Evolutionary conservation across 2,888 invertebrate species (phyloP), one percentile per base, ranked within the genome.

Genomic region (Dastarcus helophoroides): DNA sequence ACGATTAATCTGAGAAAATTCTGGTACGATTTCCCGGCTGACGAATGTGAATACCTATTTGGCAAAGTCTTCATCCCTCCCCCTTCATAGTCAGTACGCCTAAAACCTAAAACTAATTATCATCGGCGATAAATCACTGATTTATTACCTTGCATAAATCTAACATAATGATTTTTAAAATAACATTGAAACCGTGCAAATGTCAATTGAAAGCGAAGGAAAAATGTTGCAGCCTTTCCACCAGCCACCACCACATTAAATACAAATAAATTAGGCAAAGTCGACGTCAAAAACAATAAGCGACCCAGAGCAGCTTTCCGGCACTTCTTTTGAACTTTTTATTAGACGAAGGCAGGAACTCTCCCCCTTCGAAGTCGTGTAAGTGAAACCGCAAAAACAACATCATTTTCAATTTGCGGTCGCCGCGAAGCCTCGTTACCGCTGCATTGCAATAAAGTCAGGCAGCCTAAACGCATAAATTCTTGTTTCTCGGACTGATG

Each of bases 391-490:
- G 36, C 46, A 44, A 43, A n/a, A 47, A 45, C 44, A 48, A 41
- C 53, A 51, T 55, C 52, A 55, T 49, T 54, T 53, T 53, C 53
- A 54, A 54, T 54, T 53, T 54, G 52, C 42, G 51, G 52, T 35
- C 33, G 45, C 38, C 43, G 46, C 41, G 40, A 36, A 36, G 37
- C 44, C 44, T 46, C 43, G 47, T 48, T 48, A 47, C 43, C 36
- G 33, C 39, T 43, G 44, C 43, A 46, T n/a, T 41, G 50, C 49
- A 50, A 53, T 54, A 53, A 49, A 51, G 47, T 43, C 42, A 35
- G n/a, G n/a, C 32, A 32, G 31, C 36, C 31, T 38, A 42, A 32
- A 38, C 38, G 38, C 40, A 51, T 53, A 53, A 54, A 54, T 53
- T 48, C 50, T 47, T 36, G 46, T 51, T 47, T 38, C 31, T 30